phyloP scores from a whole-genome alignment of 1,140 invertebrate species.

The Calosoma granatense region DNA sequence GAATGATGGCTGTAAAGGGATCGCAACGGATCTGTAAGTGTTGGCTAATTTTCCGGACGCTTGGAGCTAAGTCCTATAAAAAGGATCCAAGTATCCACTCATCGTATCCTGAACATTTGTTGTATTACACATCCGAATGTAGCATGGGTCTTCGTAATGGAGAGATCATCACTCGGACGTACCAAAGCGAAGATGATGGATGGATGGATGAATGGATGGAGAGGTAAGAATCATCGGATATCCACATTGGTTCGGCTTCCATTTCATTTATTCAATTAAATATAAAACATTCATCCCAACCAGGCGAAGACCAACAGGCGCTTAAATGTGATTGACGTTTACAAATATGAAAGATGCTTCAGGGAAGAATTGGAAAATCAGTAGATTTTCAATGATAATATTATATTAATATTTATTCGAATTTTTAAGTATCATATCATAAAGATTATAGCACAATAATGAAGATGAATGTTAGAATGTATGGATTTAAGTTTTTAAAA shows the following conservation, averaged over 20 bases:
- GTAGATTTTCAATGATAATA: no score
- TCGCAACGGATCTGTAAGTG: not conserved
- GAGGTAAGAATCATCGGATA: not conserved
- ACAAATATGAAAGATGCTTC: no score
- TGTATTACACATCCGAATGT: not conserved
- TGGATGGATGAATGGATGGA: not conserved
- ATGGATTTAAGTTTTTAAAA: no score
- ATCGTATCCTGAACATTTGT: conserved; percentile 2
- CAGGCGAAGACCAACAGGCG: no score
- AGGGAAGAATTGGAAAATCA: no score
- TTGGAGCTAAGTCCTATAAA: not conserved
- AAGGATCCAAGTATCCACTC: not conserved
- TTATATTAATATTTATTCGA: no score
- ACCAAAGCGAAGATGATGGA: not conserved
- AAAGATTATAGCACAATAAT: no score
- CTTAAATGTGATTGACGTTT: no score
- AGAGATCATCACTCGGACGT: no score
- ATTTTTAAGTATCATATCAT: no score
- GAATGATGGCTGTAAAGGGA: not conserved
- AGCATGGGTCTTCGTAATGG: no score
- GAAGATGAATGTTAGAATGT: no score
- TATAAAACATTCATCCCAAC: not conserved
- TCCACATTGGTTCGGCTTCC: not conserved
- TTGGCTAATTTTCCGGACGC: conserved; percentile 4
- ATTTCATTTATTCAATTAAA: not conserved